Percentiles rank a stretch among this genome's conserved stretches.
These are phyloP conservation scores for Lindbergichthys nudifrons DNA, from an alignment of 2,797 vertebrate species.

Conservation along the genomic window DNA sequence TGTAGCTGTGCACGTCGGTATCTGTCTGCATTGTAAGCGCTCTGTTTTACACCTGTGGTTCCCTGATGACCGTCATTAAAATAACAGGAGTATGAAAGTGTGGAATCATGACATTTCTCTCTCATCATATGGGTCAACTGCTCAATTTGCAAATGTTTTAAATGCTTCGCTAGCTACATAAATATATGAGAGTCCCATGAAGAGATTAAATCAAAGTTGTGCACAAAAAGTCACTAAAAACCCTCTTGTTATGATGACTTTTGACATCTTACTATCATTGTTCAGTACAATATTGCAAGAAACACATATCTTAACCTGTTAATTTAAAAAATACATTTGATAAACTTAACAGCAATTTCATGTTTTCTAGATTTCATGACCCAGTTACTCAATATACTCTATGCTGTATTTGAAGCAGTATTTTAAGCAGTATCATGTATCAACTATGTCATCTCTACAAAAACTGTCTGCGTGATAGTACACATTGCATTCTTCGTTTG, in stretches of 20 bases:
- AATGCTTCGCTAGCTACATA: background rate
- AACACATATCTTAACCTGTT: background rate
- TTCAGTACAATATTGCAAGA: background rate
- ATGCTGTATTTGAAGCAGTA: too few relatives aligned
- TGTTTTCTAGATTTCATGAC: too few relatives aligned
- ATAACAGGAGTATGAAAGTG: background rate
- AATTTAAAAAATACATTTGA: background rate
- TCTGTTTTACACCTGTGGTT: constrained; percentile 52
- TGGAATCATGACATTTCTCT: constrained; percentile 5
- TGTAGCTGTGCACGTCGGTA: constrained; percentile 28
- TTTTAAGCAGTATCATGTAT: too few relatives aligned
- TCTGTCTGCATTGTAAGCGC: constrained; percentile 13
- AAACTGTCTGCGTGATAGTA: too few relatives aligned
- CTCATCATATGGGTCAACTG: constrained; percentile 20
- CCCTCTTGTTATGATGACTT: background rate
- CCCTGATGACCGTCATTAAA: constrained; percentile 27
- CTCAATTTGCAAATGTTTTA: background rate
- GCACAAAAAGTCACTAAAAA: background rate
- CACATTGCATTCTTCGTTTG: too few relatives aligned
- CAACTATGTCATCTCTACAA: too few relatives aligned
- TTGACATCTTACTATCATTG: background rate
- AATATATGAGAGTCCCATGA: too few relatives aligned
- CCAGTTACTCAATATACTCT: too few relatives aligned
- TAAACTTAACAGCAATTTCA: too few relatives aligned
- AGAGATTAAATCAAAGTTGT: background rate